A percentile compares a stretch with the other conserved stretches of the same genome.
Conservation (phyloP, 1,140 invertebrate species). For the Dinoponera quadriceps region DNA sequence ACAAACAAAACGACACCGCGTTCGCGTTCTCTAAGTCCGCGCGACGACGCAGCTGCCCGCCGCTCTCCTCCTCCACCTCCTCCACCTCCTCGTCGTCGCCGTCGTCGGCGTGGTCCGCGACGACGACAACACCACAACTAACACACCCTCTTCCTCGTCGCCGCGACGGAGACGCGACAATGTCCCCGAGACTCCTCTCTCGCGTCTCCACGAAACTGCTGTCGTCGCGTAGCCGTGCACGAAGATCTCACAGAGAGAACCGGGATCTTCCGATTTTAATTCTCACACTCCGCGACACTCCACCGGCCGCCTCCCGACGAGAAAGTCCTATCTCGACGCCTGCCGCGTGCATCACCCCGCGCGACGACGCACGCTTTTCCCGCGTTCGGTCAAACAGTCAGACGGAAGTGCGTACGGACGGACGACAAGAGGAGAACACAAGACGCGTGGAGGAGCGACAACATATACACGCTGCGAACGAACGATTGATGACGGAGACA, state of each 20-base stretch:
- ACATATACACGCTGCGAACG: neutral
- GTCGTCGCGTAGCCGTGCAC: neutral
- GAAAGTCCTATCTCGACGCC: slow-evolving; percentile 38
- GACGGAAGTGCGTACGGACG: slow-evolving; percentile 25
- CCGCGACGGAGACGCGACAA: slow-evolving; percentile 28
- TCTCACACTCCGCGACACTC: slow-evolving; percentile 59
- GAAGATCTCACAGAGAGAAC: too few species aligned
- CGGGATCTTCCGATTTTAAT: neutral
- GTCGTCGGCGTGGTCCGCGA: slow-evolving; percentile 55
- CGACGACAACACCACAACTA: slow-evolving; percentile 58
- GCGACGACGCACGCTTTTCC: slow-evolving; percentile 61
- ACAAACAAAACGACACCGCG: slow-evolving; percentile 29
- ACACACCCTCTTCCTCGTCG: slow-evolving; percentile 30
- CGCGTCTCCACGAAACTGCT: neutral
- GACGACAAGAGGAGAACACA: neutral
- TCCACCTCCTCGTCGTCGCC: slow-evolving; percentile 53
- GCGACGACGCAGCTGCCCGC: slow-evolving; percentile 13
- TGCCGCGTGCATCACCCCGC: slow-evolving; percentile 55
- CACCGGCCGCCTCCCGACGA: slow-evolving; percentile 45
- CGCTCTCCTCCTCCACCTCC: slow-evolving; percentile 43
- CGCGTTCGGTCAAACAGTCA: slow-evolving; percentile 62
- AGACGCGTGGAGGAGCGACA: neutral
- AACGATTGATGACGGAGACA: neutral
- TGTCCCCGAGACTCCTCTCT: neutral
- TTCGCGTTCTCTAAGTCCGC: slow-evolving; percentile 8